Evolutionary conservation across 2,888 invertebrate species (phyloP).

Genomic region (Nemapogon koenigi): DNA sequence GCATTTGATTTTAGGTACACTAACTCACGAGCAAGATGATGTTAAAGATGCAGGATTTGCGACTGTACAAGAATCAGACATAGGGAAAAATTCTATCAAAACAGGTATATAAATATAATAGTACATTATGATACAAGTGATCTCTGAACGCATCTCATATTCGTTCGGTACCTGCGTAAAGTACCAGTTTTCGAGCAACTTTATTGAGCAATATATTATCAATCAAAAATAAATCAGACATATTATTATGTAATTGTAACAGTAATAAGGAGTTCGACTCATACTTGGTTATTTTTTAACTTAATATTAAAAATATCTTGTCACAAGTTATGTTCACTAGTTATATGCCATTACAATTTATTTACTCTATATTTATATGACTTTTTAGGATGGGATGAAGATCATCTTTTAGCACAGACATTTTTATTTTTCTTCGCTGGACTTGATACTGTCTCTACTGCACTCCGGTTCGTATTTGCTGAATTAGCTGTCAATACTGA

Average conservation of each 20-base stretch:
- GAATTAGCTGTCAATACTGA: constrained; percentile 22
- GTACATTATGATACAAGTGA: background rate
- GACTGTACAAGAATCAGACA: constrained; percentile 39
- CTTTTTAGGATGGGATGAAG: constrained; percentile 18
- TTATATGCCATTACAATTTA: background rate
- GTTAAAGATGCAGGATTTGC: constrained; percentile 38
- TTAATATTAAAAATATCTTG: background rate
- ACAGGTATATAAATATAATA: constrained; percentile 1
- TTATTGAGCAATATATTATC: too few relatives aligned
- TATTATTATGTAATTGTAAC: background rate
- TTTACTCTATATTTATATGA: background rate
- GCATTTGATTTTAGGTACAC: constrained; percentile 21
- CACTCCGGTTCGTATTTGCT: constrained; percentile 19
- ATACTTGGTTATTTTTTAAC: background rate
- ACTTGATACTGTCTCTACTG: constrained; percentile 20
- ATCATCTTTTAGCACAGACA: constrained; percentile 19
- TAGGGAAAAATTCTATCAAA: constrained; percentile 27
- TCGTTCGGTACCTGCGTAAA: too few relatives aligned
- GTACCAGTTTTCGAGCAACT: too few relatives aligned
- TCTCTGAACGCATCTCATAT: too few relatives aligned
- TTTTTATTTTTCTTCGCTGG: constrained; percentile 20
- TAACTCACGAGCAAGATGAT: constrained; percentile 24
- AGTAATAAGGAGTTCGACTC: background rate
- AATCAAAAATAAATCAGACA: too few relatives aligned
- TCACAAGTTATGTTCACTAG: background rate